A percentile compares a stretch with the other conserved stretches of the same genome.
These are phyloP conservation scores for Chromoteleia sp. DNA, from an alignment of 2,888 invertebrate genomes.

Conservation along the genomic window DNA sequence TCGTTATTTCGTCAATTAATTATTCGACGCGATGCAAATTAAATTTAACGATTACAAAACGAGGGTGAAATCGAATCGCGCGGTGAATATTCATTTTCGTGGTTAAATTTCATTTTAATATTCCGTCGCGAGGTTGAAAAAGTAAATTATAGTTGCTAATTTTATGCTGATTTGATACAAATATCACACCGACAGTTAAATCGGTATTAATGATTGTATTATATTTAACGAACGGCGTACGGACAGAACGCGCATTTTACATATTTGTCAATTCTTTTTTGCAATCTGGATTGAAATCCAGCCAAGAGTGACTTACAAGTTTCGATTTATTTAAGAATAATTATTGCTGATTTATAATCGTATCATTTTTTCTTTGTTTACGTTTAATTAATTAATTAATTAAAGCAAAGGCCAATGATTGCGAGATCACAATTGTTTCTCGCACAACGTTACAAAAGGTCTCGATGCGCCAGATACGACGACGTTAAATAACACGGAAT, in stretches of 20 bases:
- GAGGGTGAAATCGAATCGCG: neutral
- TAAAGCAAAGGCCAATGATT: constrained; percentile 20
- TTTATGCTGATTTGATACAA: constrained; percentile 53
- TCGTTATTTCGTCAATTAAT: too few relatives aligned
- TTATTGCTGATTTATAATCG: constrained; percentile 37
- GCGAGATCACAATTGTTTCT: constrained; percentile 3
- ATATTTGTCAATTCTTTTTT: constrained; percentile 28
- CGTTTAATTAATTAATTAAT: constrained; percentile 35
- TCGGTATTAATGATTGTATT: constrained; percentile 24
- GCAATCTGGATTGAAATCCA: constrained; percentile 12
- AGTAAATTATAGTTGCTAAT: constrained; percentile 37
- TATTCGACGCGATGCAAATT: too few relatives aligned
- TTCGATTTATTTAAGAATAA: constrained; percentile 54
- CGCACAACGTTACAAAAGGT: constrained; percentile 9
- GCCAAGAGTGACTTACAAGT: constrained; percentile 35
- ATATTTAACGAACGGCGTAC: constrained; percentile 1
- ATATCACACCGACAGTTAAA: constrained; percentile 42
- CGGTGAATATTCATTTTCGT: constrained; percentile 41
- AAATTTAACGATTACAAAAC: neutral
- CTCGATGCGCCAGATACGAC: constrained; percentile 13
- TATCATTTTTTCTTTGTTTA: constrained; percentile 36
- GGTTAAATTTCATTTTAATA: constrained; percentile 6
- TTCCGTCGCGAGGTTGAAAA: neutral
- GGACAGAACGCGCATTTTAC: constrained; percentile 22
- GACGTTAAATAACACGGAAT: neutral